phyloP scores from a whole-genome alignment of 2,888 invertebrate genomes.

The Pyrrhosoma nymphula region DNA sequence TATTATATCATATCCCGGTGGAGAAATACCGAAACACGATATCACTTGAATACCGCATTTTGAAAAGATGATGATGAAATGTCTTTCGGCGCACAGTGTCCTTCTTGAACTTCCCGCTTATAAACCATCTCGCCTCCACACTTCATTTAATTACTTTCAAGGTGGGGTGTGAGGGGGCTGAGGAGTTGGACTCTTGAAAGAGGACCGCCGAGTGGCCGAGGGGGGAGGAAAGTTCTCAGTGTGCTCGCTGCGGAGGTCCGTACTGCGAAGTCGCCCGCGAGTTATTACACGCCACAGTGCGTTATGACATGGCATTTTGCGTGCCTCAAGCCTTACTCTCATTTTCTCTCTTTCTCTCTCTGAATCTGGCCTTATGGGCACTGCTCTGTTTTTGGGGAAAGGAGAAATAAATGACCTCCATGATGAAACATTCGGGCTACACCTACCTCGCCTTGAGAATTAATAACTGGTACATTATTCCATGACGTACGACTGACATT shows the following conservation, averaged over 20 bases:
- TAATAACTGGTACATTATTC: too few species aligned
- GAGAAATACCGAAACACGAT: too few species aligned
- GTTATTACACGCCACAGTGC: not conserved
- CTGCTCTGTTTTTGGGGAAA: too few species aligned
- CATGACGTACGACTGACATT: too few species aligned
- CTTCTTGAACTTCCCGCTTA: not conserved
- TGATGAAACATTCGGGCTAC: too few species aligned
- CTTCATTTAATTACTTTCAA: not conserved
- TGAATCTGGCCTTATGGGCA: too few species aligned
- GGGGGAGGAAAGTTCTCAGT: not conserved
- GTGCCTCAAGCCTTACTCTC: not conserved
- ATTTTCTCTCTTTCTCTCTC: too few species aligned
- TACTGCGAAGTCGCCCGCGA: not conserved
- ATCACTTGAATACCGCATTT: too few species aligned
- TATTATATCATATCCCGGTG: too few species aligned
- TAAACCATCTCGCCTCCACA: not conserved
- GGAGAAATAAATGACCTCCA: too few species aligned
- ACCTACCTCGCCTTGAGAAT: too few species aligned
- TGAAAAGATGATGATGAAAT: too few species aligned
- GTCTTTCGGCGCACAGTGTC: not conserved
- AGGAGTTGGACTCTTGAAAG: not conserved
- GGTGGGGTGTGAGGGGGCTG: not conserved
- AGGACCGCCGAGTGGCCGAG: not conserved
- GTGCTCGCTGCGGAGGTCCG: not conserved
- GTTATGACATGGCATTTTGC: not conserved